phyloP scores from a whole-genome alignment of 2,797 vertebrate species.

The Hydrocynus forskahlii region DNA sequence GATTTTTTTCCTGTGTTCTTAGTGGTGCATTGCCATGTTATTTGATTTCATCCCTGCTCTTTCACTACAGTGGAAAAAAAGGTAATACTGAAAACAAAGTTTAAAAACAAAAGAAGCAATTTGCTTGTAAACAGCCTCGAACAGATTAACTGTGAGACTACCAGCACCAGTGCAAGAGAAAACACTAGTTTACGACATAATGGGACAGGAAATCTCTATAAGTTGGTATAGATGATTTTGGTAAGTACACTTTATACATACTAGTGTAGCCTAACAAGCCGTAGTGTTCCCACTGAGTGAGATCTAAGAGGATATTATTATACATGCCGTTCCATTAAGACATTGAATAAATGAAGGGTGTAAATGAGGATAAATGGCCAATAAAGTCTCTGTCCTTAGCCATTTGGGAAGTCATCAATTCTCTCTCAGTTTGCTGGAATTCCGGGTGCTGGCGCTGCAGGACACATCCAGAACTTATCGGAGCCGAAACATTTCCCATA shows the following conservation, averaged over 20 bases:
- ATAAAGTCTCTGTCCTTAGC: constrained; percentile 58
- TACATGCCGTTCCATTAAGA: constrained; percentile 57
- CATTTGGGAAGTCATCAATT: constrained; percentile 68
- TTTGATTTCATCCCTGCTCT: constrained; percentile 4
- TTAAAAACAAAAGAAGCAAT: background rate
- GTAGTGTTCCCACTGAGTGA: constrained; percentile 44
- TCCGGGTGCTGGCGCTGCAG: constrained; percentile 48
- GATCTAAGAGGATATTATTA: constrained; percentile 59
- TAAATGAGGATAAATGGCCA: constrained; percentile 62
- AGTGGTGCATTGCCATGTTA: background rate
- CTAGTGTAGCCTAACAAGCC: constrained; percentile 52
- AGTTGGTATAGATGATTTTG: constrained; percentile 32
- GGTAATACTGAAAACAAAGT: background rate
- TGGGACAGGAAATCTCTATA: background rate
- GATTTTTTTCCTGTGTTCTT: constrained; percentile 1
- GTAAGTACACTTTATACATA: constrained; percentile 50
- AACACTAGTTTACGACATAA: background rate
- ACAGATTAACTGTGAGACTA: background rate
- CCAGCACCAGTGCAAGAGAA: background rate
- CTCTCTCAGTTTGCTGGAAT: constrained; percentile 52
- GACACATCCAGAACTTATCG: constrained; percentile 58
- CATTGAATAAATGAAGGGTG: constrained; percentile 56
- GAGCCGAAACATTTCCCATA: constrained; percentile 57
- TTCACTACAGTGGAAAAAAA: background rate
- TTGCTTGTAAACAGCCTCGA: background rate